A percentile compares a stretch with the other conserved stretches of the same genome.
Conservation (phyloP, 2,797 vertebrate genomes). For the Decapterus maruadsi region DNA sequence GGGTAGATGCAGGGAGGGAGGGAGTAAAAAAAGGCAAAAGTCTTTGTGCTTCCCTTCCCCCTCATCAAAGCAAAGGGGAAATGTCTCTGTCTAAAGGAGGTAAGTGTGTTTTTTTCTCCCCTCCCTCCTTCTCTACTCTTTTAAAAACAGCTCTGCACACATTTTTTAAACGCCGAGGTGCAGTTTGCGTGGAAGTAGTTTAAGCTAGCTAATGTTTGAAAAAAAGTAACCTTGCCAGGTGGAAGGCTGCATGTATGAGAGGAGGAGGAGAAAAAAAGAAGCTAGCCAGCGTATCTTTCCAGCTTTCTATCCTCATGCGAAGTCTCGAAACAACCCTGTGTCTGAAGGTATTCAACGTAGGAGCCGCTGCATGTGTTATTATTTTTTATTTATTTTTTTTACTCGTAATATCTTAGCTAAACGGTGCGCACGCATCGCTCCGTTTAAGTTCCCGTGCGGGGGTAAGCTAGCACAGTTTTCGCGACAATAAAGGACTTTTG, state of each 20-base stretch:
- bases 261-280: slow-evolving; percentile 37
- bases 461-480: slow-evolving; percentile 57
- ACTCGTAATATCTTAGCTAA: slow-evolving; percentile 18
- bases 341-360: slow-evolving; percentile 6
- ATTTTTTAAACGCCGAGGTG: slow-evolving; percentile 19
- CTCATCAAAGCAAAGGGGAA: slow-evolving; percentile 92
- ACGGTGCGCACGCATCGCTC: slow-evolving; percentile 5
- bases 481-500: slow-evolving; percentile 54
- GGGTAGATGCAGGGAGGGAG: slow-evolving; percentile 85
- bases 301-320: slow-evolving; percentile 51
- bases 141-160: slow-evolving; percentile 39
- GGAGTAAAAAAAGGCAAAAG: slow-evolving; percentile 92
- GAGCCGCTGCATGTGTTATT: background rate
- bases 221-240: slow-evolving; percentile 82
- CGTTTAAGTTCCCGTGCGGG: slow-evolving; percentile 46
- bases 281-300: slow-evolving; percentile 72
- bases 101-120: slow-evolving; percentile 79
- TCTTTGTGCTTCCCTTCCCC: slow-evolving; percentile 96
- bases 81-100: slow-evolving; percentile 94
- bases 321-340: slow-evolving; percentile 9
- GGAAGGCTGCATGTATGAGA: slow-evolving; percentile 88
- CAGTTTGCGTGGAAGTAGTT: slow-evolving; percentile 60
- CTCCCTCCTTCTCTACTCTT: background rate
- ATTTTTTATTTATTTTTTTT: background rate
- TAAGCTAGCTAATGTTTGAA: slow-evolving; percentile 68